Conservation (phyloP, 2,113 vertebrate genomes). For the Aviceda subcristata region DNA sequence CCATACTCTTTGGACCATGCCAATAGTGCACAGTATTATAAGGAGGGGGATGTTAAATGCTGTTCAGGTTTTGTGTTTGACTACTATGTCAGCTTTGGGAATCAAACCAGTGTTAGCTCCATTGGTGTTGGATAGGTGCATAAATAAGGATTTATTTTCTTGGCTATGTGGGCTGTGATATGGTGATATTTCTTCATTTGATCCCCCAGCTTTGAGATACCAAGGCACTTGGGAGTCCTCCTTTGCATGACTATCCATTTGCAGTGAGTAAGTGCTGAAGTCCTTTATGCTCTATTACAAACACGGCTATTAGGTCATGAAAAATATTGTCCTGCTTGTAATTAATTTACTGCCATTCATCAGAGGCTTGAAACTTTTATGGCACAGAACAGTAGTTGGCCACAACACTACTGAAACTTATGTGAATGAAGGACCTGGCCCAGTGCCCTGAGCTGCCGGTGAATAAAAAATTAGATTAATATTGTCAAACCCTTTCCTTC, state of each 20-base stretch:
- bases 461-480: background rate
- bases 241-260: background rate
- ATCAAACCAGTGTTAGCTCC: background rate
- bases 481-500: background rate
- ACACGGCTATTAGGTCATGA: background rate
- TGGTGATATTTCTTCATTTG: background rate
- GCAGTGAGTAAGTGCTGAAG: background rate
- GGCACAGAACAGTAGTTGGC: background rate
- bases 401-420: background rate
- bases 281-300: background rate
- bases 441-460: background rate
- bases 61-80: background rate
- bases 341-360: background rate
- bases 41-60: background rate
- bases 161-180: background rate
- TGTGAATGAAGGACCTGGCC: background rate
- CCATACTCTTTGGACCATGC: background rate
- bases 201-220: background rate
- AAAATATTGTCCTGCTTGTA: background rate
- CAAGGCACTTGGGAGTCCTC: accelerated
- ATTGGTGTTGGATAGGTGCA: background rate
- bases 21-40: background rate
- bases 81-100: background rate
- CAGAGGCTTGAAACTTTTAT: background rate
- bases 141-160: background rate